Evolutionary conservation across 2,888 invertebrate species (phyloP).

Genomic region (Trissoscelio sp.): DNA sequence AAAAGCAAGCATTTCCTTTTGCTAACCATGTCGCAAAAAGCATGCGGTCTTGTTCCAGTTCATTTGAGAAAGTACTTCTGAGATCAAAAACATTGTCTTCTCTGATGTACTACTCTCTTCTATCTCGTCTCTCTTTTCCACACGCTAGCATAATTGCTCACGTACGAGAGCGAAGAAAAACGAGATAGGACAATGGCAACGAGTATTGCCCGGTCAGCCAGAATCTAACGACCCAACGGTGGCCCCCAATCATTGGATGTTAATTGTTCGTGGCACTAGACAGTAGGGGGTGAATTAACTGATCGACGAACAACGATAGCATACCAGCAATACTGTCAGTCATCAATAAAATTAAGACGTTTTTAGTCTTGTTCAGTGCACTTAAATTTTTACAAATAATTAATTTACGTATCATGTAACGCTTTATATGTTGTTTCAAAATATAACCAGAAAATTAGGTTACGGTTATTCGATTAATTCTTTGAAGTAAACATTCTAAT

Average conservation of each 20-base stretch:
- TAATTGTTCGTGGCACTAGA: conserved; percentile 75
- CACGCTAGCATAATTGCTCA: conserved; percentile 77
- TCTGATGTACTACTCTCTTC: conserved; percentile 53
- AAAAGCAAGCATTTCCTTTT: conserved; percentile 26
- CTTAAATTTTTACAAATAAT: background rate
- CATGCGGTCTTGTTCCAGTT: conserved; percentile 46
- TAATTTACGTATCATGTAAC: background rate
- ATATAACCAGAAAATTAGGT: background rate
- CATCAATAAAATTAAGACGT: conserved; percentile 42
- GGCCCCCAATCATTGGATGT: conserved; percentile 78
- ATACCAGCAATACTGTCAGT: conserved; percentile 7
- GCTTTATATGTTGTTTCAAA: background rate
- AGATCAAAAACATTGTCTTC: conserved; percentile 61
- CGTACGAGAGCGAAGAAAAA: conserved; percentile 72
- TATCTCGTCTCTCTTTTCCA: conserved; percentile 64
- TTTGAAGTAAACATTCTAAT: background rate
- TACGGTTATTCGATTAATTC: background rate
- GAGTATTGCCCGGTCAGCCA: conserved; percentile 78
- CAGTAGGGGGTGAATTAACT: conserved; percentile 65
- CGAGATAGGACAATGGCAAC: conserved; percentile 72
- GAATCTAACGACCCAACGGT: conserved; percentile 78
- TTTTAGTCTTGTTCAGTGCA: conserved; percentile 22
- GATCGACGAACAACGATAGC: conserved; percentile 68
- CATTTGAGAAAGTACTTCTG: conserved; percentile 59
- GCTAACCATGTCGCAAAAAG: conserved; percentile 38